phyloP scores from a whole-genome alignment of 2,113 vertebrate genomes.

The Lophotis ruficrista region DNA sequence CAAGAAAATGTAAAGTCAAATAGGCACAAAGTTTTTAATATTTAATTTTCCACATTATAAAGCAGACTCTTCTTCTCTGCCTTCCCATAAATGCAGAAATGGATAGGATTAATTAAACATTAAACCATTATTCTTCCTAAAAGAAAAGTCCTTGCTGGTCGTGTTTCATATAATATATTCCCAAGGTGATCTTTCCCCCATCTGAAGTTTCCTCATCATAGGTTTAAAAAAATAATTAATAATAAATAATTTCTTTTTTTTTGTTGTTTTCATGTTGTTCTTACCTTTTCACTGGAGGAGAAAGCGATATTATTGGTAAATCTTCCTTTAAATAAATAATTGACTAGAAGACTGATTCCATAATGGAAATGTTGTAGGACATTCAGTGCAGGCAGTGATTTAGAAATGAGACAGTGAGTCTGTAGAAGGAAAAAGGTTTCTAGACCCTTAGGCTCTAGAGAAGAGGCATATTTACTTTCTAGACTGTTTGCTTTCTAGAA shows the following conservation, averaged over 20 bases:
- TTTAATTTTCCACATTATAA: constrained; percentile 84
- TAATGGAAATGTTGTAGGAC: constrained; percentile 53
- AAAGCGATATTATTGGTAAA: background rate
- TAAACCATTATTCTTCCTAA: constrained; percentile 77
- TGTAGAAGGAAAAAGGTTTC: background rate
- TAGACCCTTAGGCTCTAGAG: constrained; percentile 9
- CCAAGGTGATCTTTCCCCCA: constrained; percentile 70
- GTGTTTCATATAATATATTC: constrained; percentile 68
- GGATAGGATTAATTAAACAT: constrained; percentile 83
- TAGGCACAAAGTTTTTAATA: constrained; percentile 81
- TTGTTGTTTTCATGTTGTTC: constrained; percentile 8
- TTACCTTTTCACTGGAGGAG: background rate
- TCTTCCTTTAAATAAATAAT: constrained; percentile 52
- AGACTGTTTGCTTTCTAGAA: constrained; percentile 56
- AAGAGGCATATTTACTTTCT: constrained; percentile 48
- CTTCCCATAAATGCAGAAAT: constrained; percentile 80
- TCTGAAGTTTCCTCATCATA: constrained; percentile 9
- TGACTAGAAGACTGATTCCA: constrained; percentile 50
- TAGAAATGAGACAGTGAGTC: constrained; percentile 36
- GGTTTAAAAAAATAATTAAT: constrained; percentile 58
- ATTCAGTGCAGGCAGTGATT: constrained; percentile 40
- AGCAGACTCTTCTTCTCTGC: constrained; percentile 72
- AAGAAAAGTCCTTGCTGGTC: constrained; percentile 69
- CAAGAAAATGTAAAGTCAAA: constrained; percentile 80
- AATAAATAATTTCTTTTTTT: constrained; percentile 35